Base-by-base conservation (phyloP, 2,797 vertebrate species). In the Falco naumanni region DNA sequence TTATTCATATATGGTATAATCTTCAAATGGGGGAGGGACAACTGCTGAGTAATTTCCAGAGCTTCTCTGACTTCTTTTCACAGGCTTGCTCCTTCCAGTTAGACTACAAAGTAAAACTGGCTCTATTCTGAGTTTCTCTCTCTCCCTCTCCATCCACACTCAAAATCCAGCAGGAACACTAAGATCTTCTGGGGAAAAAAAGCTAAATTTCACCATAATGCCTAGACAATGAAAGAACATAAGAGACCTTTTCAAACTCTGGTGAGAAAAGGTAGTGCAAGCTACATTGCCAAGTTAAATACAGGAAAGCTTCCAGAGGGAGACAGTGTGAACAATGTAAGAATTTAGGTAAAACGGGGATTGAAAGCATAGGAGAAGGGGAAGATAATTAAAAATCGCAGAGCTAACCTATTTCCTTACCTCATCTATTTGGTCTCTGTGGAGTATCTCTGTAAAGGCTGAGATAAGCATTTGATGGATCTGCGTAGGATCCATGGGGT, bases 301-400 rank as follows among this genome's bases (percentile, higher is more conserved):
- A 66, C 19, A 48, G 22, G 22, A 84, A 95, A 79, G 33, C 37
- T 93, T 95, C 41, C 63, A 69, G 60, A 71, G 20, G 22, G 34
- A 70, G 9, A 60, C 6, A 75, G 8, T 54, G 20, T 17, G 18
- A 90, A 75, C 41, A 86, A 22, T 47, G 33, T 4, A 72, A 81
- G 34, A 81, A 84, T 50, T 82, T 88, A 84, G 53, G 72, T 88
- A 65, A 82, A 53, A 25, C 10, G 37, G 16, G 22, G 39, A 59
- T 33, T 78, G 48, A 87, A 94, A 81, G 51, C 37, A 70, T 13
- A 64, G 41, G 28, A 75, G 33, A 78, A 54, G 15, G 53, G 11
- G 43, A 65, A 92, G 69, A 84, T 63, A 90, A 94, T 91, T 89
- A 51, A 87, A 89, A 95, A 59, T 80, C 59, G 87, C 43, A 47